Base-by-base conservation (phyloP, 1,140 invertebrate species). In the Laodelphax striatellus region DNA sequence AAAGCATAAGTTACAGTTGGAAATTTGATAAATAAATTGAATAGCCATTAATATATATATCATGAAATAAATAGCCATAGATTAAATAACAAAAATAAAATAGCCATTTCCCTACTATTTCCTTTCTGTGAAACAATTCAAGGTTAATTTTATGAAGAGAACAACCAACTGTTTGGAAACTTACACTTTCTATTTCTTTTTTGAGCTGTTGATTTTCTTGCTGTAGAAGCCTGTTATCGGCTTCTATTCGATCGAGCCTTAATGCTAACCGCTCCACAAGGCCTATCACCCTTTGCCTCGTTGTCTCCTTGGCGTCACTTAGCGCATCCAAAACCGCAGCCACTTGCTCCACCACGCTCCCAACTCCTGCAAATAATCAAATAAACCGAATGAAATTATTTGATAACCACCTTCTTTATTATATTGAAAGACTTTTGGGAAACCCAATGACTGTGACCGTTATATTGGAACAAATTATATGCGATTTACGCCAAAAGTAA, bases 241-340 rank as follows among this genome's bases (percentile, higher is more conserved):
- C 63, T 60, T 68, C 66, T 11, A 65, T 58, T 8, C 42, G 55
- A 53, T 70, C 65, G 17, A 69, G 50, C 11, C 65, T 55, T 6
- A 64, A 17, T 4, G 67, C 68, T 16, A 71, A 61, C 50, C 64
- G 60, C 46, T 70, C 65, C 1, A 70, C 69, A 19, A 70, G 59
- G 4, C 62, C 61, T 2, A 71, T 63, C 31, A 71, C 70, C 19
- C 64, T 63, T n/a, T 66, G 64, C 21, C 67, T 58, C 10, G 68
- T 68, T n/a, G 67, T 65, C 62, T 71, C 70, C 62, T 71, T 70
- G 16, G 66, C 68, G 50, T 71, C 70, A 43, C 68, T 69, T 8
- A 70, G 53, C 19, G 68, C 67, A 31, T 69, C 70, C 19, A 71
- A 61, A 1, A 70, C 70, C 11, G 66, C 68, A 4, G 68, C 68